Base-by-base conservation (phyloP, 2,888 invertebrate genomes). In the Therioaphis trifolii region DNA sequence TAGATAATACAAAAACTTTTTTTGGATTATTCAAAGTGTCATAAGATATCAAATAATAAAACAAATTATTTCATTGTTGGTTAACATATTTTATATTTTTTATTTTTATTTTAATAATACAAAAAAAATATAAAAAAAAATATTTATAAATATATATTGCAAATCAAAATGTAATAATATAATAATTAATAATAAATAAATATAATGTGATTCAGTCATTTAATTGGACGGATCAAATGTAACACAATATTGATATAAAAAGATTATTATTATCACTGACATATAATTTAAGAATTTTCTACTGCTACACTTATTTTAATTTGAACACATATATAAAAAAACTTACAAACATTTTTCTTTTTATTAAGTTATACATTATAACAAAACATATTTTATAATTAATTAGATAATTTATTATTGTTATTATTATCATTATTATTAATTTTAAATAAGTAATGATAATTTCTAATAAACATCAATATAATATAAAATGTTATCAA, bases 1-100 rank as follows among this genome's bases (percentile, higher is more conserved):
- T 85, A 69, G 84, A 84, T 55, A 43, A 77, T 40, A 46, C 46
- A 0, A 74, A 40, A 43, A 85, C 69, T 49, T 85, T 84, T 66
- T 84, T 85, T 43, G 85, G 85, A 14, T 46, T 85, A 35, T 85
- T 85, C 24, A 79, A 69, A 84, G 68, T 85, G 27, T 46, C 74
- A 35, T 71, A 58, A 66, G 74, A 78, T 12, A 21, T 2, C 43
- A 85, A n/a, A 77, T 77, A 77, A 11, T 55, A 35, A 12, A 52
- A 52, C 18, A n/a, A 18, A 68, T 77, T 49, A 14, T 35, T 74
- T 49, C 21, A 52, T 77, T 27, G 12, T 55, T 35, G 3, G 24
- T 55, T 35, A 76, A 58, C 40, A 43, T 12, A 76, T 75, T 43
- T 43, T 46, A 46, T 63, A 61, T 76, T 58, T 75, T 43, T 43